Base-by-base conservation (phyloP, 2,888 invertebrate species). In the Polydrusus pterygomalis region DNA sequence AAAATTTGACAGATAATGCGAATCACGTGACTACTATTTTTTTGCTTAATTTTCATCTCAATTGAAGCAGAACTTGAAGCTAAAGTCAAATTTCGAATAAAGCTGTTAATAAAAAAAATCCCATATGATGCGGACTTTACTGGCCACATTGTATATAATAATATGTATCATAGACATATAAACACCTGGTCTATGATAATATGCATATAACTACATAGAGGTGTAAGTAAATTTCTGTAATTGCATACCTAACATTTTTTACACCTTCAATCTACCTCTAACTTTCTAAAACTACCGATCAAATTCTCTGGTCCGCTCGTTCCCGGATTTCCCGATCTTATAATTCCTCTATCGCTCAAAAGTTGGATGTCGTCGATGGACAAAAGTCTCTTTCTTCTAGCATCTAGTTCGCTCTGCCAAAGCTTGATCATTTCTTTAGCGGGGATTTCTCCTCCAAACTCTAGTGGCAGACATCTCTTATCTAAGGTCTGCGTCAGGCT, bases 381-480 rank as follows among this genome's bases (percentile, higher is more conserved):
- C 1, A 93, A 81, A 1, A 94, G 82, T 15, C 89, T 86, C 20
- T 92, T 90, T 63, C 92, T 88, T 80, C 92, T 92, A 3, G 89
- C 88, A 6, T 87, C 85, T 40, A 95, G 83, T 80, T 95, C 90
- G 45, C 90, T 88, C 81, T 91, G 91, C 88, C 94, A 95, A 80
- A 90, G 88, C 63, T 89, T 89, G 13, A 95, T 90, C 94, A 96
- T 95, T 78, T 93, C 92, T 30, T 91, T 89, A 84, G 92, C 88
- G 9, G 93, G 91, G 81, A 94, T 90, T 5, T 88, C 87, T 1
- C 95, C 95, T 0, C 95, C 95, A 84, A 93, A 92, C 81, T 92
- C 92, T 30, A 90, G 89, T 0, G 96, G 95, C 51, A 96, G 88
- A 75, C 94, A 92, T 11, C 89, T 88, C 0, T 88, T 82, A 80